These are phyloP conservation scores for Daboia siamensis DNA, from an alignment of 2,113 vertebrate genomes.

Conservation along the genomic window DNA sequence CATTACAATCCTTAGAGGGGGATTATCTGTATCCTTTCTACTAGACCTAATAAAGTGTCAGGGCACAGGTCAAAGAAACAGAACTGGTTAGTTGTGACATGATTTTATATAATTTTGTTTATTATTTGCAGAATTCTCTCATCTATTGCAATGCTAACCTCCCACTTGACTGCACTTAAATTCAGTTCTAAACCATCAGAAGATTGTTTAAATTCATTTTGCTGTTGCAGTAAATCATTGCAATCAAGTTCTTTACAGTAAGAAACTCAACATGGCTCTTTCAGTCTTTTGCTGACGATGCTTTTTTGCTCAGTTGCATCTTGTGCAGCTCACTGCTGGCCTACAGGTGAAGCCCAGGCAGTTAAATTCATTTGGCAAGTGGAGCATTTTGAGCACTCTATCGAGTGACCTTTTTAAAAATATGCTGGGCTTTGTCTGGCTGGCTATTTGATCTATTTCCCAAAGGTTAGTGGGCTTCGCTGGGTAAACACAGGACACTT, in stretches of 20 bases:
- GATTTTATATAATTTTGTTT: not conserved
- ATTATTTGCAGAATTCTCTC: not conserved
- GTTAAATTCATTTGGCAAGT: not conserved
- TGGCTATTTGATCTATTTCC: not conserved
- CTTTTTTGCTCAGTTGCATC: rapidly evolving
- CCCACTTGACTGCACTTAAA: not conserved
- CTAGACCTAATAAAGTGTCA: not conserved
- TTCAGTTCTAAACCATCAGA: not conserved
- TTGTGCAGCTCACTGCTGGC: rapidly evolving
- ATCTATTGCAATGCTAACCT: not conserved
- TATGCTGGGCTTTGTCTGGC: not conserved
- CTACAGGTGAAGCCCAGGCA: rapidly evolving
- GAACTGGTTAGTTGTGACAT: not conserved
- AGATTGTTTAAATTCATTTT: not conserved
- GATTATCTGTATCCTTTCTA: not conserved
- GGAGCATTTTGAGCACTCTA: rapidly evolving
- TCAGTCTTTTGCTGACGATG: rapidly evolving
- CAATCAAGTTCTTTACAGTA: not conserved
- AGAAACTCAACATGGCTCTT: rapidly evolving
- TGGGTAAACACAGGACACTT: constrained; percentile 5
- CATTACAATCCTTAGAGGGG: not conserved
- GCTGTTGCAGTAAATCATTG: not conserved
- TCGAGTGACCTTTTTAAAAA: constrained; percentile 19
- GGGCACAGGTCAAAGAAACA: not conserved
- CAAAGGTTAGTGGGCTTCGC: constrained; percentile 1